Conservation (phyloP, 2,797 vertebrate genomes). For the Myotis vivesi region DNA sequence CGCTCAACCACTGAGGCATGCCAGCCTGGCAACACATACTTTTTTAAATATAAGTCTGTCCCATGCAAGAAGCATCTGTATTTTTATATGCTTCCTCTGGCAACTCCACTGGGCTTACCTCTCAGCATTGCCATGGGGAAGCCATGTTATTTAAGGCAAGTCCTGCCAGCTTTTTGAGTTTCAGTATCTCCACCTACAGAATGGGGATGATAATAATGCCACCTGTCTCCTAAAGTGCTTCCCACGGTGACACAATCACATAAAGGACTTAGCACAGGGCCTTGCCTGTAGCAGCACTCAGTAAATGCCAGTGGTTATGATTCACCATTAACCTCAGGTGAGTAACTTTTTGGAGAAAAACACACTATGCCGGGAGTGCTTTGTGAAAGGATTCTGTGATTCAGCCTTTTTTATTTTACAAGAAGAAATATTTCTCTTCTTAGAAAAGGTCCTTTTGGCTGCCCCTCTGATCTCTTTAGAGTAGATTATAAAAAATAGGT, state of each 20-base stretch:
- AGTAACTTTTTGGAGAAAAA: background rate
- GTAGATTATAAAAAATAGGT: background rate
- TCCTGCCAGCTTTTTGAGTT: background rate
- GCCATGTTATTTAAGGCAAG: background rate
- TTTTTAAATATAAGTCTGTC: background rate
- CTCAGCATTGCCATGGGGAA: background rate
- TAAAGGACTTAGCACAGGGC: background rate
- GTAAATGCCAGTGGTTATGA: slow-evolving; percentile 4
- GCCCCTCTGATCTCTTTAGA: slow-evolving; percentile 5
- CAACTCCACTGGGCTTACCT: background rate
- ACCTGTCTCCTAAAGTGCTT: background rate
- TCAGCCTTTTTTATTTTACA: slow-evolving; percentile 49
- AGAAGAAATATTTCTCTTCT: slow-evolving; percentile 34
- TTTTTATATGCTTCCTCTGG: background rate
- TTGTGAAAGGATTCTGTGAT: slow-evolving; percentile 36
- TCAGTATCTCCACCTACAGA: background rate
- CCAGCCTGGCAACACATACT: background rate
- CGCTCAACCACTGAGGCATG: background rate
- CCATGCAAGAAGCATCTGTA: background rate
- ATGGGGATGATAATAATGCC: background rate
- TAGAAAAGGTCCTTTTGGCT: slow-evolving; percentile 19
- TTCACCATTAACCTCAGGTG: background rate
- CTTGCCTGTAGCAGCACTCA: background rate
- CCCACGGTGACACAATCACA: background rate
- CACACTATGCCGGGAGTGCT: background rate